phyloP scores from a whole-genome alignment of 2,113 vertebrate genomes.

The Neoarius graeffei region DNA sequence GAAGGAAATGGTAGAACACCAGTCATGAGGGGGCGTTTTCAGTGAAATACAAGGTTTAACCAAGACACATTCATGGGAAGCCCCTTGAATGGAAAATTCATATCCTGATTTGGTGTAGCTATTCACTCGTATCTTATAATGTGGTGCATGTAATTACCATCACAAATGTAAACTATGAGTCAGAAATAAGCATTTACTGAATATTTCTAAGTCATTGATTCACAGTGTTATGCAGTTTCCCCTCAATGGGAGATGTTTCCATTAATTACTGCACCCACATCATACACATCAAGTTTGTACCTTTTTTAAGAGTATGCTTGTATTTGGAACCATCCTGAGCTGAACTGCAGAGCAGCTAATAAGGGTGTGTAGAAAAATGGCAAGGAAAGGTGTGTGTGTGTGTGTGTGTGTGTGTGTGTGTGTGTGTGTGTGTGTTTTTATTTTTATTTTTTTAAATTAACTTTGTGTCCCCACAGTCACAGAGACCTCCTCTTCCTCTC shows the following conservation, averaged over 20 bases:
- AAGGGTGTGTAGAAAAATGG: neutral
- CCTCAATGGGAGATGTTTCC: neutral
- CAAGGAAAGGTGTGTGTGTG: neutral
- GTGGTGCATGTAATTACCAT: neutral
- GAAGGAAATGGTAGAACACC: constrained; percentile 18
- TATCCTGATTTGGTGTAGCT: neutral
- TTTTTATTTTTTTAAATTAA: neutral
- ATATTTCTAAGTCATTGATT: neutral
- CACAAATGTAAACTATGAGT: neutral
- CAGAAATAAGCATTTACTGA: neutral
- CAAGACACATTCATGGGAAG: neutral
- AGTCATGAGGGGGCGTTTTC: constrained; percentile 24
- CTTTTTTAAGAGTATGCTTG: neutral
- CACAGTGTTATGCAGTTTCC: neutral
- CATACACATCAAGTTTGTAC: neutral
- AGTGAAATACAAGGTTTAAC: constrained; percentile 7
- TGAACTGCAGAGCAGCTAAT: neutral
- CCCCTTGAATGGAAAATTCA: constrained; percentile 10
- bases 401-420: neutral
- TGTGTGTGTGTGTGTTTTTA: no score
- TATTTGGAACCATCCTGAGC: neutral
- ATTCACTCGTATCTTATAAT: neutral
- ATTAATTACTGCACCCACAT: neutral
- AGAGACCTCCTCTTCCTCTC: neutral
- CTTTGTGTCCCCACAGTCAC: neutral